Conservation (phyloP, 1,140 invertebrate species). For the Batillaria attramentaria region DNA sequence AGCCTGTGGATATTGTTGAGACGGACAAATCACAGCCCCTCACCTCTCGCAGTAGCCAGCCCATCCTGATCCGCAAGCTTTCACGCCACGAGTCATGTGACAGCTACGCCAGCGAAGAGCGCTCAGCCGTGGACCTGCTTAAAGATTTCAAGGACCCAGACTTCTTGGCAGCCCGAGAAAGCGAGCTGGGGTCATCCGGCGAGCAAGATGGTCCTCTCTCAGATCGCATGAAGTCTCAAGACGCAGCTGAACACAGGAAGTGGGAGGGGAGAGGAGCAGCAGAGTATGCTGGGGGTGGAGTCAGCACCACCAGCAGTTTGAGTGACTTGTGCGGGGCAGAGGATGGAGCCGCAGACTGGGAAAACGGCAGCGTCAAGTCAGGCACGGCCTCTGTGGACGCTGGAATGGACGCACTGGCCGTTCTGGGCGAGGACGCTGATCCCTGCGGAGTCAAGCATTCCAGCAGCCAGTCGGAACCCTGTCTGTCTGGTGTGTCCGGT, state of each 20-base stretch:
- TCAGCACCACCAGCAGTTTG: slow-evolving; percentile 59
- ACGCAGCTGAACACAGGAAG: slow-evolving; percentile 38
- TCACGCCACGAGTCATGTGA: slow-evolving; percentile 51
- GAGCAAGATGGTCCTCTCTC: slow-evolving; percentile 58
- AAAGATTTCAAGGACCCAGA: slow-evolving; percentile 66
- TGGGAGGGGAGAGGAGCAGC: slow-evolving; percentile 25
- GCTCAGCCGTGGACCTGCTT: slow-evolving; percentile 53
- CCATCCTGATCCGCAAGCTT: slow-evolving; percentile 36
- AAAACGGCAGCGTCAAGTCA: slow-evolving; percentile 49
- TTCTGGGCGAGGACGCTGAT: slow-evolving; percentile 34
- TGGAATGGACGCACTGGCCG: slow-evolving; percentile 53
- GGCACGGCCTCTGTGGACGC: slow-evolving; percentile 48
- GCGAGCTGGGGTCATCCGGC: slow-evolving; percentile 64
- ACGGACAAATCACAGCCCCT: slow-evolving; percentile 2
- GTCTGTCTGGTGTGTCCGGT: slow-evolving; percentile 21
- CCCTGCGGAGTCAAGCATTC: slow-evolving; percentile 28
- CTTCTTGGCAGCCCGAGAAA: slow-evolving; percentile 53
- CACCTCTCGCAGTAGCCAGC: slow-evolving; percentile 21
- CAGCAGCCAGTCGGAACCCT: slow-evolving; percentile 38
- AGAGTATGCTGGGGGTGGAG: slow-evolving; percentile 31
- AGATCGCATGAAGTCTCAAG: slow-evolving; percentile 34
- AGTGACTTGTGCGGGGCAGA: slow-evolving; percentile 55
- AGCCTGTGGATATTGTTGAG: slow-evolving; percentile 25
- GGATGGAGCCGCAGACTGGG: slow-evolving; percentile 37
- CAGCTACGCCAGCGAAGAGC: slow-evolving; percentile 55